These are phyloP conservation scores for Pluvialis apricaria DNA, from an alignment of 2,113 vertebrate species.

Conservation along the genomic window DNA sequence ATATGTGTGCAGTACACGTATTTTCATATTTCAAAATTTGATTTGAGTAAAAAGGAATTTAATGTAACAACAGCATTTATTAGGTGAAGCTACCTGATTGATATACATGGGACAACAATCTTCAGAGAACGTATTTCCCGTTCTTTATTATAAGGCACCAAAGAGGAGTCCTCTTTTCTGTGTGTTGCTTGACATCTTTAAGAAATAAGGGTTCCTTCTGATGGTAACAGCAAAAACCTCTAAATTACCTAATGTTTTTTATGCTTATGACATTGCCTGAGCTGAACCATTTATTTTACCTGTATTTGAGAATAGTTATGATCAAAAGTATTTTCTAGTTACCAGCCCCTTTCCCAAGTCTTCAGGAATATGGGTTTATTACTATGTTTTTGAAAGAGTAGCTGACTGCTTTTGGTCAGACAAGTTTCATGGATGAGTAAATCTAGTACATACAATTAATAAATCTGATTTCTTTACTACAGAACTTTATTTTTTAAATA, in stretches of 20 bases:
- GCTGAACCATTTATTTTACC: background rate
- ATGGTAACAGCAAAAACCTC: background rate
- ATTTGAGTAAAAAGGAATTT: background rate
- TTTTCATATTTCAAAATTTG: background rate
- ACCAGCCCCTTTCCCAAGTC: background rate
- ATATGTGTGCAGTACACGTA: background rate
- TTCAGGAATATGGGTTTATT: background rate
- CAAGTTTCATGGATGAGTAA: background rate
- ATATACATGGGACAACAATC: background rate
- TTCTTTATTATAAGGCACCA: background rate
- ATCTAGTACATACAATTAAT: background rate
- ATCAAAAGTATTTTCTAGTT: background rate
- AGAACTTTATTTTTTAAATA: background rate
- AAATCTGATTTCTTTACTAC: background rate
- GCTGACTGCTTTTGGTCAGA: background rate
- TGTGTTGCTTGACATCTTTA: background rate
- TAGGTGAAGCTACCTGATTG: background rate
- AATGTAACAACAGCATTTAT: background rate
- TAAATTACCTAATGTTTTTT: conserved; percentile 11
- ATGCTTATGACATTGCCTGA: background rate
- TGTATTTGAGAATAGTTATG: background rate
- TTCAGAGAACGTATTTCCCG: background rate
- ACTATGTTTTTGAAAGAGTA: background rate
- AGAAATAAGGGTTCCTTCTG: background rate
- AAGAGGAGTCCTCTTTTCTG: background rate